phyloP scores from a whole-genome alignment of 2,797 vertebrate species.

The Schizopygopsis pylzovi region DNA sequence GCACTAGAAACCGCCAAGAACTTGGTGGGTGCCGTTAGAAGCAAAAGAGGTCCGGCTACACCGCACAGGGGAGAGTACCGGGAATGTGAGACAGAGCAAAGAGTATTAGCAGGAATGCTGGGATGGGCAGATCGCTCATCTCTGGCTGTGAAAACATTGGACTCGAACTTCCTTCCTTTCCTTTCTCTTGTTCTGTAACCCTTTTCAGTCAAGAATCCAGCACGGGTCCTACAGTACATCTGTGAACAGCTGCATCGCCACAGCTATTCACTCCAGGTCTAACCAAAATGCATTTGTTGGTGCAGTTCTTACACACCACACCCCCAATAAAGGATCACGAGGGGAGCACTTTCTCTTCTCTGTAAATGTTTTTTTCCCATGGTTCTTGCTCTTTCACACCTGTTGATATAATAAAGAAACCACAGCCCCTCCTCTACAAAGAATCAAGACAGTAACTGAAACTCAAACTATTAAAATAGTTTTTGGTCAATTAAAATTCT shows the following conservation, averaged over 20 bases:
- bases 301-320: conserved; percentile 12
- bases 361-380: neutral
- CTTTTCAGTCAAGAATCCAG: conserved; percentile 16
- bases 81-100: conserved; percentile 26
- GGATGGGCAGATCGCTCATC: neutral
- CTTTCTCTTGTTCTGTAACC: neutral
- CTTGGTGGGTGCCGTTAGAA: conserved; percentile 30
- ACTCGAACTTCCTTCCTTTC: neutral
- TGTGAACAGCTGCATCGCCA: conserved; percentile 55
- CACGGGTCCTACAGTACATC: conserved; percentile 30
- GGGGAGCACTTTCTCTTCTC: conserved; percentile 5
- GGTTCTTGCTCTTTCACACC: conserved; percentile 3
- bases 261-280: conserved; percentile 38
- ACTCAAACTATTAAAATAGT: neutral
- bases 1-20: conserved; percentile 38
- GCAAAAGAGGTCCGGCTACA: conserved; percentile 19
- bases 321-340: neutral
- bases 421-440: neutral
- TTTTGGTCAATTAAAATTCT: neutral
- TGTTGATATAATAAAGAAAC: conserved; percentile 19
- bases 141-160: conserved; percentile 36
- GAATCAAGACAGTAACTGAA: neutral
- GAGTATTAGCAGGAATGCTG: conserved; percentile 34
- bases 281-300: conserved; percentile 35
- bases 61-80: conserved; percentile 22